phyloP scores from a whole-genome alignment of 2,888 invertebrate species.

The Saturnia pavonia region DNA sequence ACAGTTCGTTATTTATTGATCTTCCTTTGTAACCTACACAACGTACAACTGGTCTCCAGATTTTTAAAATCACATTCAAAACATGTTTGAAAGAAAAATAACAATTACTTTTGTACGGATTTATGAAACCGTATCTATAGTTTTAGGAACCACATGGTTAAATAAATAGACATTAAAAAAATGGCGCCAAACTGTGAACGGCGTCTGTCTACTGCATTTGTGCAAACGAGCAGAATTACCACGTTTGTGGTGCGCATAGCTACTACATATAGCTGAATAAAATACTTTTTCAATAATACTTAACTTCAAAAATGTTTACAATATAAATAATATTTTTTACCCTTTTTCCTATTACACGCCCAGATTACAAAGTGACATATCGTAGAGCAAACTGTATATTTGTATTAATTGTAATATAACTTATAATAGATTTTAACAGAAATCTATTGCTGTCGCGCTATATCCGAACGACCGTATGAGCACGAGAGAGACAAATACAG shows the following conservation, averaged over 20 bases:
- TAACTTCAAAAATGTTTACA: not conserved
- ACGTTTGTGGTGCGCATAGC: not conserved
- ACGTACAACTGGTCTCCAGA: not conserved
- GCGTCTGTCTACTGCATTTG: slow-evolving; percentile 13
- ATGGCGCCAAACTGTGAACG: slow-evolving; percentile 22
- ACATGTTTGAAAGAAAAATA: not conserved
- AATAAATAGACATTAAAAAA: slow-evolving; percentile 18
- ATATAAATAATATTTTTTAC: not conserved
- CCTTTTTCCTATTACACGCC: not conserved
- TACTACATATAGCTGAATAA: not conserved
- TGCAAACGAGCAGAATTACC: slow-evolving; percentile 12
- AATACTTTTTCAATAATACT: not conserved
- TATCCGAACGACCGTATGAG: too few species aligned
- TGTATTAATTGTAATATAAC: too few species aligned
- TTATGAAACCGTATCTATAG: not conserved
- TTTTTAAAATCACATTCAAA: slow-evolving; percentile 7
- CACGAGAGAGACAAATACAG: too few species aligned
- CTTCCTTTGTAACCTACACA: not conserved
- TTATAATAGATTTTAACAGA: too few species aligned
- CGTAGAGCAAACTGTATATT: not conserved
- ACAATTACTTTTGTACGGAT: slow-evolving; percentile 4
- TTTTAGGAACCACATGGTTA: slow-evolving; percentile 12
- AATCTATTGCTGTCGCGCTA: too few species aligned
- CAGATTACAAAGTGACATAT: not conserved
- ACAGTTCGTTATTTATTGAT: not conserved